Percentiles rank a stretch among this genome's conserved stretches.
phyloP scores from a whole-genome alignment of 2,888 invertebrate genomes.

The Leistus spinibarbis region DNA sequence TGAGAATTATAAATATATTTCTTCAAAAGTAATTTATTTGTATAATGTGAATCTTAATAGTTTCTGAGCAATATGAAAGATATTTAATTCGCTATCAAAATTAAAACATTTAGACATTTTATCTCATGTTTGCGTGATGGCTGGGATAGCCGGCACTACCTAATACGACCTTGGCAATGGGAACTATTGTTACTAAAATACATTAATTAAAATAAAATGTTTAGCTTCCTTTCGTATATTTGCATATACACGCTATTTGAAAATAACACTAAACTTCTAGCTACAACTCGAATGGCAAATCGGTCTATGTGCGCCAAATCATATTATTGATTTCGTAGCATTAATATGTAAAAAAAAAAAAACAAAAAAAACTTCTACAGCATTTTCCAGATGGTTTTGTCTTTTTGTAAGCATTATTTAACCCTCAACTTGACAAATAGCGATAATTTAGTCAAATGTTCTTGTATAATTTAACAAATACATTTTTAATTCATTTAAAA shows the following conservation, averaged over 20 bases:
- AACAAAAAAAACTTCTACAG: too few species aligned
- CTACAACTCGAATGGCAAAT: not conserved
- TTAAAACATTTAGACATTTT: not conserved
- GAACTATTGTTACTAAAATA: not conserved
- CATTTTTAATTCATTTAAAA: too few species aligned
- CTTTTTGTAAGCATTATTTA: not conserved
- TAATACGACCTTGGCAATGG: not conserved
- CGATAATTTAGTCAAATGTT: too few species aligned
- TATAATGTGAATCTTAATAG: too few species aligned
- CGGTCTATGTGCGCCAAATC: not conserved
- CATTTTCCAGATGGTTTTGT: not conserved
- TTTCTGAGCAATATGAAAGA: not conserved
- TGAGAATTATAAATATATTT: too few species aligned
- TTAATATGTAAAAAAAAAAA: not conserved
- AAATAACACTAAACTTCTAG: not conserved
- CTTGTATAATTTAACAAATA: too few species aligned
- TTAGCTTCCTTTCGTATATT: not conserved
- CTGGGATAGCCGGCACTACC: not conserved
- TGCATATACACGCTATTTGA: not conserved
- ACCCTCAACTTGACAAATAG: not conserved
- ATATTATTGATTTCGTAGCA: not conserved
- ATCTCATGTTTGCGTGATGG: not conserved
- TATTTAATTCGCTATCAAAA: not conserved
- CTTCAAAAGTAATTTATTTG: too few species aligned
- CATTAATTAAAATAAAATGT: not conserved